A percentile compares a stretch with the other conserved stretches of the same genome.
Evolutionary conservation across 1,140 invertebrate species (phyloP).

Genomic region (Drusus annulatus): DNA sequence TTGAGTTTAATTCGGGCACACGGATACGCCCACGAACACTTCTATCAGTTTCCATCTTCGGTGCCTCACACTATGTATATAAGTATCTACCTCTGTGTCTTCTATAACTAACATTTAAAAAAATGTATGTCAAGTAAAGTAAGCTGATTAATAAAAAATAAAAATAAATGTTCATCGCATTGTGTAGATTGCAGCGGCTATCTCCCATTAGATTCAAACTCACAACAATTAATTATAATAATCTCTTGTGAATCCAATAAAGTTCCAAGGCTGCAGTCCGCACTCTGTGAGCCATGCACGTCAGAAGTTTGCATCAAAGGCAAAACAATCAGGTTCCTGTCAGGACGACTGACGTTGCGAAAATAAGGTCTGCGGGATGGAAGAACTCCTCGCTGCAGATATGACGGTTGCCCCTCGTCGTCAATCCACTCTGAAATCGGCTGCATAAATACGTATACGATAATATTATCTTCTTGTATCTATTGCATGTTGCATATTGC

Average conservation of each 20-base stretch:
- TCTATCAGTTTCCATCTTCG: too few relatives aligned
- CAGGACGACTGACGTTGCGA: conserved; percentile 53
- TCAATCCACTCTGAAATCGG: background rate
- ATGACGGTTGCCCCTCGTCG: background rate
- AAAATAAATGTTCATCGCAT: too few relatives aligned
- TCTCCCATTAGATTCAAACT: too few relatives aligned
- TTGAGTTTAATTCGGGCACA: too few relatives aligned
- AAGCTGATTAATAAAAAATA: too few relatives aligned
- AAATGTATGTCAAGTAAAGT: too few relatives aligned
- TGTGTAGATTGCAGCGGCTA: too few relatives aligned
- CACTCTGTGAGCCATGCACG: background rate
- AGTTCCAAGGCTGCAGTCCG: background rate
- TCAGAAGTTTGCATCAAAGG: conserved; percentile 47
- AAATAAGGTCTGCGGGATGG: conserved; percentile 42
- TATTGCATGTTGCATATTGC: too few relatives aligned
- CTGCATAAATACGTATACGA: background rate
- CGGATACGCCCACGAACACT: too few relatives aligned
- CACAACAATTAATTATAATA: background rate
- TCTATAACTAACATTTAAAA: too few relatives aligned
- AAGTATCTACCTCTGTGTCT: too few relatives aligned
- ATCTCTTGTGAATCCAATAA: background rate
- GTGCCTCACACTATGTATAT: too few relatives aligned
- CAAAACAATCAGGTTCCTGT: conserved; percentile 53
- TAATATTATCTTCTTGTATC: background rate
- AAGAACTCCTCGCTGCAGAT: background rate